Base-by-base conservation (phyloP, 2,113 vertebrate genomes). In the Nycticebus coucang region DNA sequence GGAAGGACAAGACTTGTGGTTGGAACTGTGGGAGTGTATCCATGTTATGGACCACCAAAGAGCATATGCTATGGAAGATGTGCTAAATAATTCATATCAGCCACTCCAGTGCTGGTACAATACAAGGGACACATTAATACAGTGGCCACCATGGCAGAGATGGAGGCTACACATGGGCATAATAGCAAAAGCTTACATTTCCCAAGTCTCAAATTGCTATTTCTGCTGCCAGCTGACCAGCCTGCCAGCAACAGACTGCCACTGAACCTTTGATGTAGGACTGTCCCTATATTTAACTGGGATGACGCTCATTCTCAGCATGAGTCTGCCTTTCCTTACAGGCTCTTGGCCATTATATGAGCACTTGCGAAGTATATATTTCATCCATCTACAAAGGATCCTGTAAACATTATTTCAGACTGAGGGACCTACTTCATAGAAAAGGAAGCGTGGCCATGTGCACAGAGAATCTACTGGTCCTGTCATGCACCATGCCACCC, bases 51-150 rank as follows among this genome's bases (percentile, higher is more conserved):
- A 4, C 37, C 37, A 71, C 62, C 9, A 50, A 69, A 86, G 53
- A 30, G 37, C 68, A 2, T 35, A 18, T 8, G 30, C 22, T 33
- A 28, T 33, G 5, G 24, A 66, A 71, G 66, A 71, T 37, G 30
- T 22, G 50, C 41, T 26, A 22, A 24, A 68, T 24, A 92, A 50
- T 79, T 59, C 15, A 1, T 24, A 53, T 69, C 37, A 79, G 14
- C 83, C 35, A 30, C 74, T 79, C 53, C 62, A 50, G 30, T 15
- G 53, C 62, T 60, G 30, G 35, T 6, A 17, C 30, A 60, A 85
- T 6, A 22, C 30, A 60, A 85, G 28, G 50, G 30, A 1, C 2
- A 0, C 2, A 0, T 12, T 17, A 79, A 18, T 53, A 50, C 62
- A 59, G 35, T 50, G 57, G 50, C 62, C 41, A 37, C 22, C 35